Percentiles rank a stretch among this genome's conserved stretches.
Conservation (phyloP, 2,888 invertebrate species). For the Tholera decimalis region DNA sequence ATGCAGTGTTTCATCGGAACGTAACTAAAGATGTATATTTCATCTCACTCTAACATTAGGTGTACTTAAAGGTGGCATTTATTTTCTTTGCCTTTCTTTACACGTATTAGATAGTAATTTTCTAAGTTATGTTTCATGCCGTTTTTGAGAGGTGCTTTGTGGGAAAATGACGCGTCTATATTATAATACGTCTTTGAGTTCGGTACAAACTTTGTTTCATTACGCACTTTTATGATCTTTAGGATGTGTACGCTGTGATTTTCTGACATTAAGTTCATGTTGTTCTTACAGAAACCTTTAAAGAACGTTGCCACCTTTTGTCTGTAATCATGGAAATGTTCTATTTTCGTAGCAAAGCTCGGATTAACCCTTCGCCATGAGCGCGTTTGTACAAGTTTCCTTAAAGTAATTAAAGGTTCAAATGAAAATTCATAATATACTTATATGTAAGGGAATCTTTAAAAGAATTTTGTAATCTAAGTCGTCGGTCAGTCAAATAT, state of each 20-base stretch:
- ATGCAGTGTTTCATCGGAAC: too few relatives aligned
- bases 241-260: slow-evolving; percentile 11
- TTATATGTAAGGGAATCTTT: slow-evolving; percentile 76
- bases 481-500: slow-evolving; percentile 12
- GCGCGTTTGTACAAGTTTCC: slow-evolving; percentile 84
- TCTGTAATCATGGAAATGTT: slow-evolving; percentile 78
- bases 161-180: too few relatives aligned
- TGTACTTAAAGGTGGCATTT: too few relatives aligned
- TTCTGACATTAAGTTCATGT: slow-evolving; percentile 17
- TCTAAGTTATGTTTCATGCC: too few relatives aligned
- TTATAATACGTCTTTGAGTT: too few relatives aligned
- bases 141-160: too few relatives aligned
- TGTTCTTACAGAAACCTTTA: slow-evolving; percentile 44
- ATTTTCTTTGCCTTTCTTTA: too few relatives aligned
- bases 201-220: background rate
- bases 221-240: background rate
- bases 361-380: slow-evolving; percentile 79
- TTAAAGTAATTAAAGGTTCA: slow-evolving; percentile 86
- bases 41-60: too few relatives aligned
- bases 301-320: slow-evolving; percentile 70
- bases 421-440: slow-evolving; percentile 84
- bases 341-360: slow-evolving; percentile 82
- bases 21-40: too few relatives aligned
- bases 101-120: too few relatives aligned
- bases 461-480: slow-evolving; percentile 57